Percentiles rank a stretch among this genome's conserved stretches.
Conservation (phyloP, 1,140 invertebrate species). For the Brachionus asplanchnoidis region DNA sequence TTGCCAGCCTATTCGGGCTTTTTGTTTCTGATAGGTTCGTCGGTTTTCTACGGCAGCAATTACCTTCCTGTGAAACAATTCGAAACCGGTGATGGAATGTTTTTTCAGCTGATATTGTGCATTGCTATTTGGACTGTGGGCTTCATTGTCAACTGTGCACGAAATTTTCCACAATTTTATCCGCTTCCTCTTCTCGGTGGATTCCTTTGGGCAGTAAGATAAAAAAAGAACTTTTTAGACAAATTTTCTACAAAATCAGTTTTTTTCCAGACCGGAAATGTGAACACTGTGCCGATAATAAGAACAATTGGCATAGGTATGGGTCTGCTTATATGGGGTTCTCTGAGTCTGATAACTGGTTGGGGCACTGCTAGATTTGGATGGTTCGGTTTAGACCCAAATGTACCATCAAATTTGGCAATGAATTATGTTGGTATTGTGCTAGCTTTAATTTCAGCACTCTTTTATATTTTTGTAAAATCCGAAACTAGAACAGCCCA, state of each 20-base stretch:
- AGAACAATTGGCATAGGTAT: slow-evolving; percentile 57
- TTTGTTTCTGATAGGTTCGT: not conserved
- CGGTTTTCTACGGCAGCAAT: slow-evolving; percentile 55
- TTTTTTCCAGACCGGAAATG: slow-evolving; percentile 49
- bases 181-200: slow-evolving; percentile 54
- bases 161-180: slow-evolving; percentile 47
- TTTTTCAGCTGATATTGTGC: slow-evolving; percentile 56
- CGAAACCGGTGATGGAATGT: slow-evolving; percentile 58
- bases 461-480: slow-evolving; percentile 40
- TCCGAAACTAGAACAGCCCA: not conserved
- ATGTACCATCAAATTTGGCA: not conserved
- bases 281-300: slow-evolving; percentile 57
- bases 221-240: not conserved
- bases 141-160: slow-evolving; percentile 49
- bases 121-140: slow-evolving; percentile 50
- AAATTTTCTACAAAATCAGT: not conserved
- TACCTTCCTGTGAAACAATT: slow-evolving; percentile 57
- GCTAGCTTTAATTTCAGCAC: not conserved
- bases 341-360: slow-evolving; percentile 54
- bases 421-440: slow-evolving; percentile 24
- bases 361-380: slow-evolving; percentile 44
- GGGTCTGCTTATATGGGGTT: slow-evolving; percentile 57
- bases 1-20: slow-evolving; percentile 27
- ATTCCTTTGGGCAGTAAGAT: slow-evolving; percentile 47
- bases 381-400: not conserved